Percentiles rank a stretch among this genome's conserved stretches.
Conservation (phyloP, 2,113 vertebrate species). For the Muntiacus reevesi region DNA sequence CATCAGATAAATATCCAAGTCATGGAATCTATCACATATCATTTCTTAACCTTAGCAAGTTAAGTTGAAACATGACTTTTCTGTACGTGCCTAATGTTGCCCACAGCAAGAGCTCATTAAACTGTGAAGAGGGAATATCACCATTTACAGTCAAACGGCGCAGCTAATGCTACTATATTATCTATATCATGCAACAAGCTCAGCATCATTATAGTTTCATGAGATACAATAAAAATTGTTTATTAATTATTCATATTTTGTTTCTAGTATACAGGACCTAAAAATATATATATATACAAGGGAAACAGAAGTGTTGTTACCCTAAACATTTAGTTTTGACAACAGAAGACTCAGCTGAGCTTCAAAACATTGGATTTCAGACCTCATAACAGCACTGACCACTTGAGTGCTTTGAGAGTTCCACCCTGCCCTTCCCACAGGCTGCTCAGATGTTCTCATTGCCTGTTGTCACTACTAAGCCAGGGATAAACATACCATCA, state of each 20-base stretch:
- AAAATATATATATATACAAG: background rate
- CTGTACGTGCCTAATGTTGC: conserved; percentile 40
- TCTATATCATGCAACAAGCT: conserved; percentile 61
- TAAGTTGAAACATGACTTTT: conserved; percentile 47
- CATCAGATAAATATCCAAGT: background rate
- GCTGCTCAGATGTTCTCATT: background rate
- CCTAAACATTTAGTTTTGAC: conserved; percentile 47
- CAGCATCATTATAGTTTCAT: conserved; percentile 78
- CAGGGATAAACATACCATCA: background rate
- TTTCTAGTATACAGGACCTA: conserved; percentile 29
- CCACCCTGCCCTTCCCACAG: background rate
- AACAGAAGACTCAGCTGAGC: background rate
- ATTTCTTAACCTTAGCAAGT: background rate
- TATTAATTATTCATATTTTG: conserved; percentile 78
- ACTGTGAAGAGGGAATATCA: conserved; percentile 64
- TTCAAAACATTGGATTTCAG: background rate
- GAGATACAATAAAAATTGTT: conserved; percentile 72
- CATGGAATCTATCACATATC: background rate
- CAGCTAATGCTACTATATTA: conserved; percentile 39
- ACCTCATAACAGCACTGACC: background rate
- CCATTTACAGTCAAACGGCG: background rate
- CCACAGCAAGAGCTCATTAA: conserved; percentile 72
- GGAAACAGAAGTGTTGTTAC: conserved; percentile 51
- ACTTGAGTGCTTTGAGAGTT: background rate
- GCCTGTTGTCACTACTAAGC: background rate